Evolutionary conservation across 1,140 invertebrate genomes (phyloP).

Genomic region (Caenorhabditis latens): DNA sequence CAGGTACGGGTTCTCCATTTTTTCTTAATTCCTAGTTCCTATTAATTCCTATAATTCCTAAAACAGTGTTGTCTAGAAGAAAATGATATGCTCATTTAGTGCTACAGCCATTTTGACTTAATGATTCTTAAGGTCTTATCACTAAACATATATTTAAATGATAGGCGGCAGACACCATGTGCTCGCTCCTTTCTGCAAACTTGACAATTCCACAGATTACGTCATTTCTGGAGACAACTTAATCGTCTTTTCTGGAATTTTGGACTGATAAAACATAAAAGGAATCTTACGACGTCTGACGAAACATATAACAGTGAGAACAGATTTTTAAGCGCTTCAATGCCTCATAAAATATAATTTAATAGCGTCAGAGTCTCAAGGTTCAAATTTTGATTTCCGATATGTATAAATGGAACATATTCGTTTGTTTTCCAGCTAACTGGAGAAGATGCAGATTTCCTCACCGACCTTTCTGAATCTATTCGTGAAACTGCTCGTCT

Average conservation of each 20-base stretch:
- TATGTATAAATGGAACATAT: no score
- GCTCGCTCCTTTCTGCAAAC: conserved; percentile 19
- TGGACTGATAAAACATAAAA: not conserved
- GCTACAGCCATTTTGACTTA: not conserved
- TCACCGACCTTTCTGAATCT: conserved; percentile 66
- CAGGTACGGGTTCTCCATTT: conserved; percentile 57
- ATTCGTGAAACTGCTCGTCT: conserved; percentile 68
- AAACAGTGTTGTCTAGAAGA: not conserved
- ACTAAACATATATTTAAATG: not conserved
- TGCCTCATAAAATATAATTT: no score
- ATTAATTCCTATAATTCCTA: no score
- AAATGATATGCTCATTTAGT: no score
- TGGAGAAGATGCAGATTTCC: conserved; percentile 70
- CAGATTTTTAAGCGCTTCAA: no score
- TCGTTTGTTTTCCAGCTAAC: conserved; percentile 66
- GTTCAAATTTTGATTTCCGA: no score
- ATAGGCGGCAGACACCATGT: conserved; percentile 17
- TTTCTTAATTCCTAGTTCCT: no score
- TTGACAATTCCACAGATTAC: not conserved
- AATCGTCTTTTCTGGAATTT: conserved; percentile 51
- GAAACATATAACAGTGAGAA: not conserved
- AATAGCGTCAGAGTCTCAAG: no score
- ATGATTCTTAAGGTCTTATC: not conserved
- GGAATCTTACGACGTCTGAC: not conserved
- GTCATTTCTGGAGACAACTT: conserved; percentile 6